Base-by-base conservation (phyloP, 1,140 invertebrate species). In the Drosophila santomea region DNA sequence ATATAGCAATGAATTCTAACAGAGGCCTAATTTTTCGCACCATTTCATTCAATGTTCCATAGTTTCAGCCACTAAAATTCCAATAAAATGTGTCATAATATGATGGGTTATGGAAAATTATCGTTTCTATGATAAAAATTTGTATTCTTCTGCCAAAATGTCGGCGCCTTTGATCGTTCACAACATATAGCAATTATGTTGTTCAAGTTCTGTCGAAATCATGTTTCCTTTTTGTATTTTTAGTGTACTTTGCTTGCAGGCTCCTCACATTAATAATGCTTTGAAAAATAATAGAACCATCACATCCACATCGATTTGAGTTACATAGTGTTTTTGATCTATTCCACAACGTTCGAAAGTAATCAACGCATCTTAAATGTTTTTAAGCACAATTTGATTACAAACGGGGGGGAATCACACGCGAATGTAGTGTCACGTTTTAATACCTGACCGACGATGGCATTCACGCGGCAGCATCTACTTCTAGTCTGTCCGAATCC, bases 401-500 rank as follows among this genome's bases (percentile, higher is more conserved):
- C 32, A n/a, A 44, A 14, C 15, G 8, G 10, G 56, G 43, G 28
- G 56, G 48, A 56, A 56, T 51, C 68, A 63, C 72, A 51, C 80
- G 62, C 77, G 67, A 35, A 43, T 28, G 23, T 38, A 28, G 62
- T 64, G 56, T 32, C 76, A 84, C 81, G 77, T 67, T 77, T 74
- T 15, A 59, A 50, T 66, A 67, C 71, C 56, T 78, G 5, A 58
- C 59, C 60, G 62, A 50, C 60, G 60, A 43, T 20, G 25, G 55
- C 55, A 68, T 44, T 54, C 69, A 74, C 76, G 80, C 80, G 80
- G 64, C 74, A 78, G 75, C 80, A 50, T 66, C 80, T 71, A 51
- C 67, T 52, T 66, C 80, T 67, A 51, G 61, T 57, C 71, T 69
- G 45, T 44, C 43, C 68, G 58, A 84, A 63, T 76, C 71, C 57